phyloP scores from a whole-genome alignment of 2,113 vertebrate species.

The Alligator sinensis region DNA sequence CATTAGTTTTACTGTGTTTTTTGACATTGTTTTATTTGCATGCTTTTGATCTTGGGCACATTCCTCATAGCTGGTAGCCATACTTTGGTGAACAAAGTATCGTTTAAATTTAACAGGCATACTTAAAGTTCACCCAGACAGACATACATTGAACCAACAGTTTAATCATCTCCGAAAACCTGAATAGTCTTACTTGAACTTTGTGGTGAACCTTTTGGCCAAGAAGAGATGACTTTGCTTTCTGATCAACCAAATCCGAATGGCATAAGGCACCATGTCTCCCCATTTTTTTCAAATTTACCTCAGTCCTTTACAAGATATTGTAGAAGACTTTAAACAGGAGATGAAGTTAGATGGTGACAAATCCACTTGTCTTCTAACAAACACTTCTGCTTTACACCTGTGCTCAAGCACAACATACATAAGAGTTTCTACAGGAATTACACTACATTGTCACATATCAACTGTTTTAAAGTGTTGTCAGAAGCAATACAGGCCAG shows the following conservation, averaged over 20 bases:
- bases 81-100: background rate
- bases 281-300: background rate
- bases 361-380: background rate
- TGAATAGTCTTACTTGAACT: background rate
- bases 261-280: background rate
- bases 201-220: background rate
- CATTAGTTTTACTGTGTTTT: background rate
- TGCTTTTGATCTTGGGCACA: background rate
- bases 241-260: background rate
- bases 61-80: background rate
- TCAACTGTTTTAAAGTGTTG: background rate
- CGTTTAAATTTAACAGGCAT: background rate
- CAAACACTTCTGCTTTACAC: background rate
- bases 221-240: background rate
- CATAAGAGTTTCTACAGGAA: background rate
- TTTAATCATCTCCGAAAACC: background rate
- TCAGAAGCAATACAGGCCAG: background rate
- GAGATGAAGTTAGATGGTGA: background rate
- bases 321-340: background rate
- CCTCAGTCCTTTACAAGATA: background rate
- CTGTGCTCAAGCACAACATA: background rate
- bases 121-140: background rate
- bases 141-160: background rate
- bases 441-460: background rate
- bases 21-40: background rate